A percentile compares a stretch with the other conserved stretches of the same genome.
Conservation (phyloP, 2,113 vertebrate species). For the Anser brachyrhynchus region DNA sequence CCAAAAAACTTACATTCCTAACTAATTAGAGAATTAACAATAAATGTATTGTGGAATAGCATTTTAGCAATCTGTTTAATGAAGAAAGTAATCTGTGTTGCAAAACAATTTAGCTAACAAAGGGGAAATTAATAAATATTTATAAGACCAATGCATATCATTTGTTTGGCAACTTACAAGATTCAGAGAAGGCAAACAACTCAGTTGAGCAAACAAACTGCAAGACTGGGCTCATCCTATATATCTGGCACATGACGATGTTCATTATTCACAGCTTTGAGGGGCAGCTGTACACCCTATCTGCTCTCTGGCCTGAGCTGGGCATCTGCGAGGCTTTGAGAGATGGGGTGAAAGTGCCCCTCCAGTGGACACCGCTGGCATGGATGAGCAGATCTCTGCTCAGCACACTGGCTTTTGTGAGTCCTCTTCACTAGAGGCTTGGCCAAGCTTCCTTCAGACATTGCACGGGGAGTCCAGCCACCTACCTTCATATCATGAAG, state of each 20-base stretch:
- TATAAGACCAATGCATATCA: constrained; percentile 1
- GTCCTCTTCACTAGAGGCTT: neutral
- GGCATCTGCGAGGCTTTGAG: neutral
- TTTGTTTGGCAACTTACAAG: constrained; percentile 24
- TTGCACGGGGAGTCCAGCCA: rapidly evolving
- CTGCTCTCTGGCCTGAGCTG: neutral
- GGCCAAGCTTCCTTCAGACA: neutral
- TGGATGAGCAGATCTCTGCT: neutral
- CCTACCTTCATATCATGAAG: neutral
- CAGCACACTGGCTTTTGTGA: neutral
- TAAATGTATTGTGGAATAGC: constrained; percentile 15
- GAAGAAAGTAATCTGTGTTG: constrained; percentile 44
- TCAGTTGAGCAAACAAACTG: neutral
- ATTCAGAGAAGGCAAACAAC: constrained; percentile 16
- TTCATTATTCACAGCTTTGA: neutral
- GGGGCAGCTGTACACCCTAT: rapidly evolving
- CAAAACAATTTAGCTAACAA: constrained; percentile 53
- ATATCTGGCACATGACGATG: neutral
- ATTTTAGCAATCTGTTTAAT: constrained; percentile 40
- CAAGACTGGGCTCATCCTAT: neutral
- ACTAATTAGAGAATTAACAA: constrained; percentile 36
- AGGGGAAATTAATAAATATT: constrained; percentile 46
- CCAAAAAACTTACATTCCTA: neutral
- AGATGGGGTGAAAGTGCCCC: neutral
- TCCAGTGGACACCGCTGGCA: neutral